Percentiles rank a stretch among this genome's conserved stretches.
phyloP scores from a whole-genome alignment of 2,888 invertebrate species.

The Eupeodes luniger region DNA sequence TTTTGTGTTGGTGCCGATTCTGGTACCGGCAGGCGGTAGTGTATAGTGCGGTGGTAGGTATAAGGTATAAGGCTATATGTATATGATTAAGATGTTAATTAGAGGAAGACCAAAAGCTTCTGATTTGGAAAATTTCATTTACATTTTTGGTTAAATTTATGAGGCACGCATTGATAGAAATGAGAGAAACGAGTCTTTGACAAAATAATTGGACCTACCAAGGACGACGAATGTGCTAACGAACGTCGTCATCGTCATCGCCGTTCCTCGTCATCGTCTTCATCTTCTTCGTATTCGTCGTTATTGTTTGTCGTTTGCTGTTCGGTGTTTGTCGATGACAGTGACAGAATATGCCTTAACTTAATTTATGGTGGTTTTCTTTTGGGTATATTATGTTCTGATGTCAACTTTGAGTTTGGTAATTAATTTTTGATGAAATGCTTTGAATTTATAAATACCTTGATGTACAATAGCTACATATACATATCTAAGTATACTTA shows the following conservation, averaged over 20 bases:
- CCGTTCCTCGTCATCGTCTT: too few species aligned
- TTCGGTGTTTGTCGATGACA: slow-evolving; percentile 4
- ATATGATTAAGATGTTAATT: slow-evolving; percentile 65
- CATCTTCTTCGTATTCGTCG: too few species aligned
- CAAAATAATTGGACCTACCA: slow-evolving; percentile 11
- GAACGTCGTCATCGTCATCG: neutral
- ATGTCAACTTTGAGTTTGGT: neutral
- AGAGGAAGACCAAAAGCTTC: slow-evolving; percentile 17
- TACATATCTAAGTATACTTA: too few species aligned
- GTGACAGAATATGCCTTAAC: slow-evolving; percentile 3
- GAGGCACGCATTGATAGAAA: slow-evolving; percentile 20
- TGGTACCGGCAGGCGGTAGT: too few species aligned
- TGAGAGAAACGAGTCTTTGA: slow-evolving; percentile 22
- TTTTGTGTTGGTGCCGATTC: too few species aligned
- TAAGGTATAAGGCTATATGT: neutral
- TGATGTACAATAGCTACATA: neutral
- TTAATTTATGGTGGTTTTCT: slow-evolving; percentile 23
- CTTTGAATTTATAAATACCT: neutral
- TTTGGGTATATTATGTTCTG: slow-evolving; percentile 14
- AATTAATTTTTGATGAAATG: slow-evolving; percentile 17
- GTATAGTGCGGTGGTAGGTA: slow-evolving; percentile 8
- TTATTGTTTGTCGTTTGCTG: too few species aligned
- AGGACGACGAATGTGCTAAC: neutral
- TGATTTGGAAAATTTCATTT: slow-evolving; percentile 59
- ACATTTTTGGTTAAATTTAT: slow-evolving; percentile 33